Conservation (phyloP, 2,113 vertebrate species). For the Smithornis capensis region DNA sequence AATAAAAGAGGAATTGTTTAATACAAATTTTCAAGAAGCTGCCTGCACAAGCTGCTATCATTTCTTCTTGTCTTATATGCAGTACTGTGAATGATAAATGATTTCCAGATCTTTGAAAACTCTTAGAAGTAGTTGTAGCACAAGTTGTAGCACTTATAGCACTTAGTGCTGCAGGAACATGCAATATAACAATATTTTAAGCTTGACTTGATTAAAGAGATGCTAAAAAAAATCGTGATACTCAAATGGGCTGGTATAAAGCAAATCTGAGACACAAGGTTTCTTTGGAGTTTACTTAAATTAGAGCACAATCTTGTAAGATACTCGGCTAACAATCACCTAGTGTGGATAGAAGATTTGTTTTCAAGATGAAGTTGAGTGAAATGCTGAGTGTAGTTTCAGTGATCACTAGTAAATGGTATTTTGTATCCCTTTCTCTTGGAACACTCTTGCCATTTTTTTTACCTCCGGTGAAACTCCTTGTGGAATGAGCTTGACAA, state of each 20-base stretch:
- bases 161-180: neutral
- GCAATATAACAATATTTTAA: neutral
- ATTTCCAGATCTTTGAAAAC: neutral
- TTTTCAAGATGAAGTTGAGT: neutral
- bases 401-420: neutral
- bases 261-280: neutral
- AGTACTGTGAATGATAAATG: neutral
- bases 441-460: neutral
- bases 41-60: neutral
- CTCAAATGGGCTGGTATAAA: neutral
- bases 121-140: neutral
- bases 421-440: neutral
- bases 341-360: neutral
- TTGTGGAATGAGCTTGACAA: neutral
- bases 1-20: neutral
- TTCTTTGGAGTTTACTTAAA: neutral
- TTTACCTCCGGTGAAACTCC: neutral
- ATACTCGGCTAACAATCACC: neutral
- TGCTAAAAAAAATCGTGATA: neutral
- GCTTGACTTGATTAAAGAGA: neutral
- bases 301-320: neutral
- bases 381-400: neutral
- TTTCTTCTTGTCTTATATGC: neutral
- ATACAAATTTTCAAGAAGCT: neutral
- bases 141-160: no score